Evolutionary conservation across 1,140 invertebrate species (phyloP).

Genomic region (Pseudomyrmex dendroicus): DNA sequence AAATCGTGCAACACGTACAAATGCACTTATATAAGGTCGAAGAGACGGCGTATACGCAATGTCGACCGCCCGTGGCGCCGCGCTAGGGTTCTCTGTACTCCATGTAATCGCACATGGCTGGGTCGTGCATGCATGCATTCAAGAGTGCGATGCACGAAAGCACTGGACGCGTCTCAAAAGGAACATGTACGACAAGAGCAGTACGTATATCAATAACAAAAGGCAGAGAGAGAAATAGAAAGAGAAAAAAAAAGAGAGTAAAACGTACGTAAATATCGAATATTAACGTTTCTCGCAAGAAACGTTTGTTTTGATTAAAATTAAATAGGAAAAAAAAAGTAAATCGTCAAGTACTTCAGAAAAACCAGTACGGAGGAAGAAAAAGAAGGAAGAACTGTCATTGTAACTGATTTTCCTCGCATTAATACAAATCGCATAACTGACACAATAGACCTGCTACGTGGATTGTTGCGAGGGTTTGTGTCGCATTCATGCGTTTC

Average conservation of each 20-base stretch:
- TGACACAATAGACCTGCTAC: conserved; percentile 10
- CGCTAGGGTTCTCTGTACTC: conserved; percentile 42
- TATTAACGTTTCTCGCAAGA: not conserved
- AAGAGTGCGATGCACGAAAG: conserved; percentile 56
- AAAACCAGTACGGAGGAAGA: not conserved
- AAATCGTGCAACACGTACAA: conserved; percentile 52
- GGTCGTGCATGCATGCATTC: conserved; percentile 44
- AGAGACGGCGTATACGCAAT: conserved; percentile 55
- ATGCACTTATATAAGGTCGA: conserved; percentile 56
- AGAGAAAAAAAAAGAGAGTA: too few species aligned
- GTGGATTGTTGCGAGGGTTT: conserved; percentile 30
- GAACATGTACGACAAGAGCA: conserved; percentile 31
- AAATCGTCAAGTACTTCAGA: not conserved
- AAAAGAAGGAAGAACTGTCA: not conserved
- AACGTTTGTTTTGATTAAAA: not conserved
- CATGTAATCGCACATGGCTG: conserved; percentile 37
- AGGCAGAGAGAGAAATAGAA: not conserved
- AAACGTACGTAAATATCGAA: not conserved
- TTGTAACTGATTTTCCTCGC: not conserved
- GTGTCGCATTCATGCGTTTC: conserved; percentile 34
- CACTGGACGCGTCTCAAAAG: conserved; percentile 52
- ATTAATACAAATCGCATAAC: conserved; percentile 36
- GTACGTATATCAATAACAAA: conserved; percentile 29
- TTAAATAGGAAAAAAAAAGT: not conserved
- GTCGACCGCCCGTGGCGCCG: conserved; percentile 54